Evolutionary conservation across 1,140 invertebrate species (phyloP).

Genomic region (Mya arenaria): DNA sequence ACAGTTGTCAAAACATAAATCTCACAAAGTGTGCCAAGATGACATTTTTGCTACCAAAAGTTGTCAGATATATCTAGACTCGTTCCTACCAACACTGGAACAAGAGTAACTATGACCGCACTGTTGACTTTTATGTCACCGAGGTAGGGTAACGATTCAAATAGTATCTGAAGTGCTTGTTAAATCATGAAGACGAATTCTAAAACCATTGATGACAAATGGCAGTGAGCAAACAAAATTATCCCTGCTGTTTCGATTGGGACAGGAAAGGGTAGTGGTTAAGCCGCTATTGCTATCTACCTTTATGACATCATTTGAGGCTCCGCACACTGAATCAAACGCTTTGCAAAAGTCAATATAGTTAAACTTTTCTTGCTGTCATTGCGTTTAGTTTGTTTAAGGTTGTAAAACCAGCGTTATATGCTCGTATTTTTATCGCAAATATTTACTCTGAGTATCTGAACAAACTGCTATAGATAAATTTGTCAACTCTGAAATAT

Average conservation of each 20-base stretch:
- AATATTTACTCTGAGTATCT: conserved; percentile 52
- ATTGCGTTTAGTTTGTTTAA: neutral
- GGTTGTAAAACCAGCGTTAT: conserved; percentile 24
- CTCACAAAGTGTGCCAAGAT: no score
- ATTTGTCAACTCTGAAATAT: conserved; percentile 53
- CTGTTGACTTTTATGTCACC: no score
- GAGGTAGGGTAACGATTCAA: no score
- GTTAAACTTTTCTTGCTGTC: conserved; percentile 19
- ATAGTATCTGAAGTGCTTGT: neutral
- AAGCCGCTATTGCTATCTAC: neutral
- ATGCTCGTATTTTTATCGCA: conserved; percentile 44
- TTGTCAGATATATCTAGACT: no score
- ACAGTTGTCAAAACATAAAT: no score
- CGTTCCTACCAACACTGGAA: no score
- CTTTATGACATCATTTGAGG: conserved; percentile 4
- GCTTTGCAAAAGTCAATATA: neutral
- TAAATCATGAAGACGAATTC: neutral
- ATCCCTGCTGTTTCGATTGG: conserved; percentile 16
- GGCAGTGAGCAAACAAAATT: conserved; percentile 26
- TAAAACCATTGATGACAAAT: conserved; percentile 35
- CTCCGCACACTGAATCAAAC: no score
- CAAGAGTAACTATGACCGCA: no score
- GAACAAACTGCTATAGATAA: conserved; percentile 53
- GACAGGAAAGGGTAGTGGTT: conserved; percentile 19
- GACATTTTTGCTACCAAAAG: no score